Conservation (phyloP, 2,888 invertebrate genomes). For the Autographa pulchrina region DNA sequence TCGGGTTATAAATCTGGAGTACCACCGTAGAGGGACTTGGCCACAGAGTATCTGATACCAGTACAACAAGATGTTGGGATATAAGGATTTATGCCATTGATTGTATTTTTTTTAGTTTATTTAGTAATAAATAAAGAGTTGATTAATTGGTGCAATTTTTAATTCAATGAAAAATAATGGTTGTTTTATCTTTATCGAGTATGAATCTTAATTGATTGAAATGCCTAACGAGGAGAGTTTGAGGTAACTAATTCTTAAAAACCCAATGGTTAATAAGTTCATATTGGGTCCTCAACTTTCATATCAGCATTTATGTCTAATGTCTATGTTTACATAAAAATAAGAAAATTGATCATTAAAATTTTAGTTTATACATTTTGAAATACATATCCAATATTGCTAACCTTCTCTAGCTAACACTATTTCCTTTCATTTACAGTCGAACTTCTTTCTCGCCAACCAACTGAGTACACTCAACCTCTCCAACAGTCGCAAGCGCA, state of each 20-base stretch:
- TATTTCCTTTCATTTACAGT: too few relatives aligned
- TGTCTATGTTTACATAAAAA: too few relatives aligned
- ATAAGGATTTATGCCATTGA: not conserved
- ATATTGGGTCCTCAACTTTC: too few relatives aligned
- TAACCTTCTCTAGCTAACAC: too few relatives aligned
- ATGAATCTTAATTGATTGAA: not conserved
- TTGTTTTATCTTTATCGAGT: not conserved
- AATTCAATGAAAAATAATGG: not conserved
- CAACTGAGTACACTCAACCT: not conserved
- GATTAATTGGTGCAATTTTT: not conserved
- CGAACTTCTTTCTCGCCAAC: too few relatives aligned
- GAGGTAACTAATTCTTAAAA: not conserved
- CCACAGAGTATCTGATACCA: slow-evolving; percentile 50
- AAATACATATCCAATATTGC: too few relatives aligned
- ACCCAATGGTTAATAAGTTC: not conserved
- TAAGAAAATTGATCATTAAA: too few relatives aligned
- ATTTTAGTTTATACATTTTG: too few relatives aligned
- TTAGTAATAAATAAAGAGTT: not conserved
- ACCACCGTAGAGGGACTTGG: slow-evolving; percentile 46
- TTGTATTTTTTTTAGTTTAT: too few relatives aligned
- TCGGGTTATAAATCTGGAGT: slow-evolving; percentile 77
- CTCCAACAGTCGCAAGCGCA: not conserved
- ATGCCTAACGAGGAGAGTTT: not conserved
- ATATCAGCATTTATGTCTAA: too few relatives aligned
- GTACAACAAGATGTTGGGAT: slow-evolving; percentile 19